Base-by-base conservation (phyloP, 2,797 vertebrate genomes). In the Acipenser ruthenus region DNA sequence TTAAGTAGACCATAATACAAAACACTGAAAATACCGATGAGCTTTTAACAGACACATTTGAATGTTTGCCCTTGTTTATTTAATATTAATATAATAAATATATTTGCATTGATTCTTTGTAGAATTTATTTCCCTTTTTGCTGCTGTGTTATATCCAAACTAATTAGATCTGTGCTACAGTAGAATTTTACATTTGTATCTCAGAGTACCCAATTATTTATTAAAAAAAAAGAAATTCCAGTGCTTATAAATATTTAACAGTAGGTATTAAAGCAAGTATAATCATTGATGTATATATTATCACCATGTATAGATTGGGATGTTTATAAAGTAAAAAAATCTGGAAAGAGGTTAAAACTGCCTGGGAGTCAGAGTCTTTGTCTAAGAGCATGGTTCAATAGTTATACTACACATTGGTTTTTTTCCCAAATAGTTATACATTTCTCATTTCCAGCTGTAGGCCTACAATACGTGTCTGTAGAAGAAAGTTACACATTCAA, bases 1-100 rank as follows among this genome's bases (percentile, higher is more conserved):
- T 71, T 78, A 72, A 78, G 77, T 74, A 70, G 63, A 66, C 65
- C 55, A 70, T 77, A 75, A 78, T 73, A 72, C 67, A 49, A 65
- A 68, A 65, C 58, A 68, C 61, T 47, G 71, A 65, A 68, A 10
- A 49, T 51, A 70, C 70, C 73, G 78, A 78, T 85, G 79, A 82
- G 79, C 82, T 70, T 23, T 50, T 63, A 77, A 70, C 82, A 84
- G 84, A 84, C 86, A 83, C 80, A 80, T 82, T 76, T 74, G 75
- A 69, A 67, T 81, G 81, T 84, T 84, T 79, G 82, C 70, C 76
- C 82, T 83, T 82, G 79, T 85, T 84, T 80, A 68, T 12, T 60
- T 77, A 64, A 70, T 72, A 74, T 73, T 64, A 79, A 65, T 79
- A 74, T 75, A 75, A 81, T 77, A 77, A 70, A 82, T 82, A 76